These are phyloP conservation scores for Beris morrisii DNA, from an alignment of 2,888 invertebrate species.

Conservation along the genomic window DNA sequence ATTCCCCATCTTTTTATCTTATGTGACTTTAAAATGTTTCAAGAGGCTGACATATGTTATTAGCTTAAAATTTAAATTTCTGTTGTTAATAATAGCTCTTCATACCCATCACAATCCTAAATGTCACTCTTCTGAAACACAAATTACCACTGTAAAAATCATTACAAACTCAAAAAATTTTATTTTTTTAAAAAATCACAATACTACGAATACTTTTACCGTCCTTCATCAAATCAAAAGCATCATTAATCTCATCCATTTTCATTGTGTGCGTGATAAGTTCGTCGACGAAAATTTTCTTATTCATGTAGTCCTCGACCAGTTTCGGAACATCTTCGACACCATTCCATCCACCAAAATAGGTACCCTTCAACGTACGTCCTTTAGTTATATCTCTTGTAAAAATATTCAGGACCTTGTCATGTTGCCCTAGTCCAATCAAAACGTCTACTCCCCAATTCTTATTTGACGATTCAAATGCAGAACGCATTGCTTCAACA, in stretches of 20 bases:
- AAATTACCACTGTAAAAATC: no score
- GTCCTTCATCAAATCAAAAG: slow-evolving; percentile 87
- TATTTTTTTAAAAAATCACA: slow-evolving; percentile 52
- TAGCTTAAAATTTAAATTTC: no score
- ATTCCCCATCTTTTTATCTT: no score
- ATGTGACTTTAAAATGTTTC: no score
- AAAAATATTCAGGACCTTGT: slow-evolving; percentile 93
- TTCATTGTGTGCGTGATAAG: slow-evolving; percentile 85
- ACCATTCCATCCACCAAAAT: slow-evolving; percentile 96
- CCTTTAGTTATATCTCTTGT: slow-evolving; percentile 99
- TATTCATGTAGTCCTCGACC: slow-evolving; percentile 80
- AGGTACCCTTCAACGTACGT: slow-evolving; percentile 93
- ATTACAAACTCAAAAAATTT: not conserved
- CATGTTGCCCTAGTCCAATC: slow-evolving; percentile 96
- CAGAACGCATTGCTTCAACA: slow-evolving; percentile 78
- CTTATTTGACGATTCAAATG: slow-evolving; percentile 88
- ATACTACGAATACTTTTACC: slow-evolving; percentile 70
- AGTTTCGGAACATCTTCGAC: slow-evolving; percentile 90
- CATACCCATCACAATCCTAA: no score
- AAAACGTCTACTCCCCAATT: slow-evolving; percentile 98
- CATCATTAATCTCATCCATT: slow-evolving; percentile 84
- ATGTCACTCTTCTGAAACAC: no score
- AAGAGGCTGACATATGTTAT: no score
- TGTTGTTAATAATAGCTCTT: no score
- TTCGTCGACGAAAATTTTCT: slow-evolving; percentile 85